A percentile compares a stretch with the other conserved stretches of the same genome.
phyloP scores from a whole-genome alignment of 2,888 invertebrate species.

The Dorcus hopei region DNA sequence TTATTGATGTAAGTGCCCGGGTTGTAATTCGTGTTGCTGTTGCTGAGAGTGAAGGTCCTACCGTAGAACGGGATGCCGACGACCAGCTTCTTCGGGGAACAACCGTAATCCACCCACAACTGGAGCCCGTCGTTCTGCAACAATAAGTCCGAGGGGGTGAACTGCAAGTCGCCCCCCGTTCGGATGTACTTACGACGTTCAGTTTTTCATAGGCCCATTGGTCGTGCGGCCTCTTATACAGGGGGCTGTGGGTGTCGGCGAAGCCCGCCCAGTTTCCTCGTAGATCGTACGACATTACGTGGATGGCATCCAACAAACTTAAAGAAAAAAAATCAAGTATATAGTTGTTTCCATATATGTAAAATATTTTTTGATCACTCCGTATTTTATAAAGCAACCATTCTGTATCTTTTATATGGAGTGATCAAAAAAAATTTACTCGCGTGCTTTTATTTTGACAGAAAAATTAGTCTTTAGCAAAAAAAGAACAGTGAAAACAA shows the following conservation, averaged over 20 bases:
- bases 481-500: no score
- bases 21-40: slow-evolving; percentile 78
- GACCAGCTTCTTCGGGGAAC: slow-evolving; percentile 80
- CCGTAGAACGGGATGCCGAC: slow-evolving; percentile 91
- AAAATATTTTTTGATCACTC: not conserved
- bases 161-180: not conserved
- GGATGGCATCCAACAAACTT: slow-evolving; percentile 75
- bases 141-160: not conserved
- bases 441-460: no score
- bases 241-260: slow-evolving; percentile 83
- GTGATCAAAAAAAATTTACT: no score
- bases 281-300: slow-evolving; percentile 84
- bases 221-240: slow-evolving; percentile 82
- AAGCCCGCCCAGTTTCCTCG: slow-evolving; percentile 90
- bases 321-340: slow-evolving; percentile 24
- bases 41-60: slow-evolving; percentile 76
- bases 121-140: slow-evolving; percentile 78
- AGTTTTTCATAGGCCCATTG: slow-evolving; percentile 87
- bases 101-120: slow-evolving; percentile 87
- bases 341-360: not conserved
- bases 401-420: no score
- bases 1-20: slow-evolving; percentile 86
- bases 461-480: no score
- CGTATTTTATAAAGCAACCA: not conserved
- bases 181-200: slow-evolving; percentile 69